Evolutionary conservation across 2,113 vertebrate species (phyloP), one percentile per base, ranked within the genome.

Genomic region (Opisthocomus hoazin): DNA sequence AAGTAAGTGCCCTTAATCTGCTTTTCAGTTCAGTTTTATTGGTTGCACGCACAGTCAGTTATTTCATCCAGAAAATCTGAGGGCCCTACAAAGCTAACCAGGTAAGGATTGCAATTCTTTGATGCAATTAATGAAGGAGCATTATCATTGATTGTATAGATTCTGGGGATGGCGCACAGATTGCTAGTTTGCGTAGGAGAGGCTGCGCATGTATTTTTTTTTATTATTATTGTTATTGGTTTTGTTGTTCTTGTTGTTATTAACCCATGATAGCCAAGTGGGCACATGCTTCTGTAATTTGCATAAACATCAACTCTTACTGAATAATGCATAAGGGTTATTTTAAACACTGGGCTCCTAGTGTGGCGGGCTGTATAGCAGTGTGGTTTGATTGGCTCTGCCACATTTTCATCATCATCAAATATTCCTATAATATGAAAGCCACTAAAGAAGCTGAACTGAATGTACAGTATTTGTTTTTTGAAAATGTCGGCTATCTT

Each of bases 281-380:
- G 90, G 95, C 97, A 96, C 95, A 97, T 95, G 95, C 94, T 95
- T 98, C 94, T 97, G 90, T 96, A 95, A 98, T 98, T 98, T 99
- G 98, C 98, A 99, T 99, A 98, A 98, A 98, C 98, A 99, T 98
- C 97, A 98, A 98, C 87, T 92, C 91, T 70, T 89, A 95, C 98
- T 99, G 98, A 99, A 99, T 99, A 98, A 99, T 99, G 98, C 98
- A 99, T 99, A 95, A 98, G 98, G 80, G 87, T 96, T 98, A 97
- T 98, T 98, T 98, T 98, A 98, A 98, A 98, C 96, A 97, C 96
- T 63, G 92, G 90, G 89, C 75, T 97, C 93, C 83, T 93, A 87
- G 90, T 41, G 34, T 36, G 51, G 94, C 86, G 90, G 87, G 71
- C 95, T 97, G 92, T 95, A 75, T 94, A 90, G 89, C 94, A 95